phyloP scores from a whole-genome alignment of 2,888 invertebrate species.

The Sesia apiformis region DNA sequence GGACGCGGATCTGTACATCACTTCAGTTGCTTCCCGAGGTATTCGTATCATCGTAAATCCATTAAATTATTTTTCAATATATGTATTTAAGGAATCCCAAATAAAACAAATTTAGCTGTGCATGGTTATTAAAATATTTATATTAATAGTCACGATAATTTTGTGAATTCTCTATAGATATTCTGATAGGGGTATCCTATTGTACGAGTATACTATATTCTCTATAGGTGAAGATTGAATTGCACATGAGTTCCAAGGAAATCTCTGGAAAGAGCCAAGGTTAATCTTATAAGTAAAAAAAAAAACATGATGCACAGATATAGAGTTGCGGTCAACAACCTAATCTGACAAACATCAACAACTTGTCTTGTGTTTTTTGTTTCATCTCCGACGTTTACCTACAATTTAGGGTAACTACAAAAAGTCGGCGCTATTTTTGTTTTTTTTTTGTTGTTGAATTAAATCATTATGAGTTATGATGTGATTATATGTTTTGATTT shows the following conservation, averaged over 20 bases:
- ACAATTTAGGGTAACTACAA: not conserved
- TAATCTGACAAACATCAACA: not conserved
- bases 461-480: no score
- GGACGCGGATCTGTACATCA: slow-evolving; percentile 41
- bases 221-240: no score
- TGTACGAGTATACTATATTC: no score
- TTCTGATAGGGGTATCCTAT: no score
- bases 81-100: no score
- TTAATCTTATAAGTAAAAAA: not conserved
- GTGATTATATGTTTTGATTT: no score
- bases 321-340: not conserved
- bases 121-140: not conserved
- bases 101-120: no score
- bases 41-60: not conserved
- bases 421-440: not conserved
- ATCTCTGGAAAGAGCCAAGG: not conserved
- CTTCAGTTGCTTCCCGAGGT: slow-evolving; percentile 33
- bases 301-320: not conserved
- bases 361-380: not conserved
- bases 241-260: not conserved
- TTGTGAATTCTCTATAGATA: not conserved
- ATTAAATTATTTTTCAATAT: no score
- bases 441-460: not conserved
- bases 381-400: not conserved
- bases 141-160: not conserved